These are phyloP conservation scores for Agriotes lineatus DNA, from an alignment of 2,888 invertebrate species.

Conservation along the genomic window DNA sequence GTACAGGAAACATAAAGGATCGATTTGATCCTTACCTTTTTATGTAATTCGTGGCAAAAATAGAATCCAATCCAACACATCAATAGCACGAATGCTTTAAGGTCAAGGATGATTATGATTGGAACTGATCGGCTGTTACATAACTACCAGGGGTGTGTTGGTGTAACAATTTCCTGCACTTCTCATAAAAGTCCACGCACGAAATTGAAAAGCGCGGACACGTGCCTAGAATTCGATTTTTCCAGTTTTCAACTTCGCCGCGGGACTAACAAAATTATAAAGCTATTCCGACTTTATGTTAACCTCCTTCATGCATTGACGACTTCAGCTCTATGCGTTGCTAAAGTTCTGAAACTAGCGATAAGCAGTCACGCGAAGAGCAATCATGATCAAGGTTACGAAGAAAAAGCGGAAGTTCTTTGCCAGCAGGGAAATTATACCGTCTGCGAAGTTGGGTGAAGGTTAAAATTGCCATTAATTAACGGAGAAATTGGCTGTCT, in stretches of 20 bases:
- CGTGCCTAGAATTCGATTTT: background rate
- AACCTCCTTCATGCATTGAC: no score
- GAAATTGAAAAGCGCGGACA: background rate
- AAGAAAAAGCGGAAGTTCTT: background rate
- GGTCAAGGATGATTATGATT: slow-evolving; percentile 20
- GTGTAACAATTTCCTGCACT: no score
- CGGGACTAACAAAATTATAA: background rate
- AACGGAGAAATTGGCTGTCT: no score
- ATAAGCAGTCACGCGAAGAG: slow-evolving; percentile 12
- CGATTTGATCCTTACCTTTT: slow-evolving; percentile 3
- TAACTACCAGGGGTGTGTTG: background rate
- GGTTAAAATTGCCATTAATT: background rate
- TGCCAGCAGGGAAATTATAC: background rate
- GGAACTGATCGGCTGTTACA: background rate
- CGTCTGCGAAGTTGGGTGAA: background rate
- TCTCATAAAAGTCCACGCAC: no score
- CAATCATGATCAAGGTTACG: slow-evolving; percentile 4
- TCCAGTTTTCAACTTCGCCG: background rate
- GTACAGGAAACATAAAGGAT: background rate
- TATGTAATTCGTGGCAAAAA: background rate
- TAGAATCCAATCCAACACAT: slow-evolving; percentile 8
- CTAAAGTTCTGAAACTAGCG: background rate
- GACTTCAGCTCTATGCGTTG: no score
- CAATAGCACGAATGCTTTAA: background rate
- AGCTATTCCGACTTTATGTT: background rate